phyloP scores from a whole-genome alignment of 2,888 invertebrate species.

The Siphlonurus alternatus region DNA sequence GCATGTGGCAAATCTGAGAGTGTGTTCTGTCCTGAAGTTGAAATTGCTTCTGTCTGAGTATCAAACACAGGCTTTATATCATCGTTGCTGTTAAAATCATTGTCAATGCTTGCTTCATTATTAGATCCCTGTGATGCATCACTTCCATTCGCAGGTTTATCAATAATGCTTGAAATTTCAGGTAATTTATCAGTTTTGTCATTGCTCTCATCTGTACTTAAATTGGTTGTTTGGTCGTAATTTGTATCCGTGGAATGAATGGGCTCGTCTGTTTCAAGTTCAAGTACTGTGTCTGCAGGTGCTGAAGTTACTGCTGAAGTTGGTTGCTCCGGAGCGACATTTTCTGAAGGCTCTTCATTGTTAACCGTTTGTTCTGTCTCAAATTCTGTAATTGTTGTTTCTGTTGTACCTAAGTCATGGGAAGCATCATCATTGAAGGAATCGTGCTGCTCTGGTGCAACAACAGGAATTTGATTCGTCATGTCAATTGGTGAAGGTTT shows the following conservation, averaged over 20 bases:
- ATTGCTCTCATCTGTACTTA: no score
- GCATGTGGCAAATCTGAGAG: background rate
- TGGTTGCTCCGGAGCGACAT: background rate
- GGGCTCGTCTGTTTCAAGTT: background rate
- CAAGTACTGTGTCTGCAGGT: background rate
- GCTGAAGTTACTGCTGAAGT: background rate
- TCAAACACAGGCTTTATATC: background rate
- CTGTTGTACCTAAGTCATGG: no score
- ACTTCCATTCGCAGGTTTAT: background rate
- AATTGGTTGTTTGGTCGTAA: no score
- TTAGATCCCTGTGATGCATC: background rate
- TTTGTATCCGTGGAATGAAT: background rate
- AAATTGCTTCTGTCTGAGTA: background rate
- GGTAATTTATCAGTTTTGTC: background rate
- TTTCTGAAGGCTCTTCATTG: background rate
- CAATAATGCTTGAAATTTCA: background rate
- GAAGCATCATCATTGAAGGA: no score
- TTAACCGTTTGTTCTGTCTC: no score
- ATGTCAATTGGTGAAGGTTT: no score
- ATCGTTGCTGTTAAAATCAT: background rate
- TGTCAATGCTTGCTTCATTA: background rate
- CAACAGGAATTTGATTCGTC: no score
- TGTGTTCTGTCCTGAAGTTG: background rate
- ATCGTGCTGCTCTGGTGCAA: no score
- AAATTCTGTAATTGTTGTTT: no score